Conservation (phyloP, 2,888 invertebrate genomes). For the Cotesia congregata region DNA sequence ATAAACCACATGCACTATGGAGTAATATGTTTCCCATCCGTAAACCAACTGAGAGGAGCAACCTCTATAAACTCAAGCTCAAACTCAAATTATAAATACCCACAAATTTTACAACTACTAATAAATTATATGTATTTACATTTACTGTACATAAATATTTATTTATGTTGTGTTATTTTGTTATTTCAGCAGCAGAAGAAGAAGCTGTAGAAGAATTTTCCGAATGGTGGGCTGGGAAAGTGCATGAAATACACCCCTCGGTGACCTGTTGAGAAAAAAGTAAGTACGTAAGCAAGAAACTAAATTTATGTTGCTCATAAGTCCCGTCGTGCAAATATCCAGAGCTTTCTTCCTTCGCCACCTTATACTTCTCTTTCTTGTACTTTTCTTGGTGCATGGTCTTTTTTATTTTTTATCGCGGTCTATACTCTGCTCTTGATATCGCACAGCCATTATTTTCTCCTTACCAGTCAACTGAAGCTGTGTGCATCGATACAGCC, state of each 20-base stretch:
- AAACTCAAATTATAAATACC: too few species aligned
- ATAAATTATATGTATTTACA: background rate
- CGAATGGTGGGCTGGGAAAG: constrained; percentile 9
- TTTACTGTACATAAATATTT: background rate
- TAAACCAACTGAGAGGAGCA: background rate
- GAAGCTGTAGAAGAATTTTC: background rate
- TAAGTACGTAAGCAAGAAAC: constrained; percentile 39
- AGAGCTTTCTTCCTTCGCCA: background rate
- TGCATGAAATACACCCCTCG: constrained; percentile 30
- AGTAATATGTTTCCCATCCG: background rate
- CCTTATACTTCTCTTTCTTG: constrained; percentile 23
- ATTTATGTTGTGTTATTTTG: background rate
- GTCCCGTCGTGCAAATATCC: constrained; percentile 48
- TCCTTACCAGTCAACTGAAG: constrained; percentile 38
- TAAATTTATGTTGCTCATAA: constrained; percentile 51
- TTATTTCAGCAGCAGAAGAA: background rate
- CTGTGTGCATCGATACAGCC: constrained; percentile 18
- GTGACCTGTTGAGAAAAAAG: constrained; percentile 24
- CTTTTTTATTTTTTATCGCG: constrained; percentile 35
- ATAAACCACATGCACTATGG: constrained; percentile 3
- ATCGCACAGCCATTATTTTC: constrained; percentile 46
- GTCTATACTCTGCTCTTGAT: constrained; percentile 41
- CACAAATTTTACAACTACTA: background rate
- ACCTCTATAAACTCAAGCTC: too few species aligned
- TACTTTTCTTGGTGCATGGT: background rate